Evolutionary conservation across 2,797 vertebrate species (phyloP).

Genomic region (Trachops cirrhosus): DNA sequence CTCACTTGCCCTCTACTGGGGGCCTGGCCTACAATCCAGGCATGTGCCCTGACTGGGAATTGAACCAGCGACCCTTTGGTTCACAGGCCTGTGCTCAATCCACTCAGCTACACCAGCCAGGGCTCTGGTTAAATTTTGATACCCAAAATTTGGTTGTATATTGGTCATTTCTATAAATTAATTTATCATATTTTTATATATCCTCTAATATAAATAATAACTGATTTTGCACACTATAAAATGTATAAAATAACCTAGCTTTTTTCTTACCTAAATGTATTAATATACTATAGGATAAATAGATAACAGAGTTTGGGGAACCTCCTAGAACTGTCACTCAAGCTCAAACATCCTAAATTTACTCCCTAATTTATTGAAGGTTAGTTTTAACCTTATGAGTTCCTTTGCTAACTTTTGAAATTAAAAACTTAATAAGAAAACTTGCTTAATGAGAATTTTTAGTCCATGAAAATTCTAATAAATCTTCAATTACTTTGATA

Average conservation of each 20-base stretch:
- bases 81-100: too few species aligned
- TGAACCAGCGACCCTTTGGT: too few species aligned
- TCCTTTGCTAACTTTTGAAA: not conserved
- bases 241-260: not conserved
- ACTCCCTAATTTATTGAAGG: not conserved
- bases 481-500: not conserved
- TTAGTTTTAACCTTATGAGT: not conserved
- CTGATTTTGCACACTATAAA: not conserved
- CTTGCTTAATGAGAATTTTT: not conserved
- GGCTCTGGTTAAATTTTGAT: not conserved
- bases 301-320: not conserved
- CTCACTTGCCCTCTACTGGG: too few species aligned
- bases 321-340: not conserved
- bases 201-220: not conserved
- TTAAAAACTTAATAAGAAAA: not conserved
- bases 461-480: slow-evolving; percentile 14
- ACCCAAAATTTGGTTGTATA: not conserved
- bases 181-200: not conserved
- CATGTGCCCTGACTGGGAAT: too few species aligned
- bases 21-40: too few species aligned
- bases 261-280: slow-evolving; percentile 7
- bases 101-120: too few species aligned
- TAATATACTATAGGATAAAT: not conserved
- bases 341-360: not conserved
- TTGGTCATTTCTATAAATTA: not conserved